Percentiles rank a stretch among this genome's conserved stretches.
phyloP scores from a whole-genome alignment of 2,888 invertebrate species.

The Periphyllus acericola region DNA sequence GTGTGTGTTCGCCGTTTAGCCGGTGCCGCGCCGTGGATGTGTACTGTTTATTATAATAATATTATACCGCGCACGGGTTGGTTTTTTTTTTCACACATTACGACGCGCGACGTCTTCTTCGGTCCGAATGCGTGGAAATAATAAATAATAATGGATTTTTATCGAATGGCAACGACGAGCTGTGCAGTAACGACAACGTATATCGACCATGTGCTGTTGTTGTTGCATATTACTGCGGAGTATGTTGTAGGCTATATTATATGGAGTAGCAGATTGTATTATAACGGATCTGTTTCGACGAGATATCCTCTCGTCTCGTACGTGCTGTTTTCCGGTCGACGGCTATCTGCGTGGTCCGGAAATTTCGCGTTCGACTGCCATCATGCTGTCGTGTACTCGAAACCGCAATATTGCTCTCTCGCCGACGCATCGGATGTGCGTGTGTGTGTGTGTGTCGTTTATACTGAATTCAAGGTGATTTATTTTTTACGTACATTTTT shows the following conservation, averaged over 20 bases:
- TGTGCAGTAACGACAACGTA: too few relatives aligned
- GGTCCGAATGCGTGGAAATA: neutral
- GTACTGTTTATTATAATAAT: neutral
- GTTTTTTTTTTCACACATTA: neutral
- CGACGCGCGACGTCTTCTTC: neutral
- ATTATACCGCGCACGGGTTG: neutral
- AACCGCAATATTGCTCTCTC: slow-evolving; percentile 21
- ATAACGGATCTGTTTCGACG: slow-evolving; percentile 45
- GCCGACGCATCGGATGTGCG: neutral
- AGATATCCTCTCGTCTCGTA: slow-evolving; percentile 17
- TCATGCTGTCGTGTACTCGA: neutral
- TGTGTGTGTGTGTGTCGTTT: too few relatives aligned
- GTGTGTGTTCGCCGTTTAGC: neutral
- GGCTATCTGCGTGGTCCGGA: slow-evolving; percentile 16
- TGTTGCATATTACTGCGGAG: neutral
- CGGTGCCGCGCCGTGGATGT: neutral
- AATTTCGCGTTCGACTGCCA: slow-evolving; percentile 4
- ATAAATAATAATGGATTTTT: neutral
- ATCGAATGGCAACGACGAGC: neutral
- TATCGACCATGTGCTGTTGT: too few relatives aligned
- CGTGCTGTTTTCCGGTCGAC: slow-evolving; percentile 45
- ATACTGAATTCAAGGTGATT: too few relatives aligned
- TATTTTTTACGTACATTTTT: too few relatives aligned
- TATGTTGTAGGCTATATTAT: slow-evolving; percentile 2
- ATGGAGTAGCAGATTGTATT: slow-evolving; percentile 9